phyloP scores from a whole-genome alignment of 1,140 invertebrate species.

The Venustaconcha ellipsiformis region DNA sequence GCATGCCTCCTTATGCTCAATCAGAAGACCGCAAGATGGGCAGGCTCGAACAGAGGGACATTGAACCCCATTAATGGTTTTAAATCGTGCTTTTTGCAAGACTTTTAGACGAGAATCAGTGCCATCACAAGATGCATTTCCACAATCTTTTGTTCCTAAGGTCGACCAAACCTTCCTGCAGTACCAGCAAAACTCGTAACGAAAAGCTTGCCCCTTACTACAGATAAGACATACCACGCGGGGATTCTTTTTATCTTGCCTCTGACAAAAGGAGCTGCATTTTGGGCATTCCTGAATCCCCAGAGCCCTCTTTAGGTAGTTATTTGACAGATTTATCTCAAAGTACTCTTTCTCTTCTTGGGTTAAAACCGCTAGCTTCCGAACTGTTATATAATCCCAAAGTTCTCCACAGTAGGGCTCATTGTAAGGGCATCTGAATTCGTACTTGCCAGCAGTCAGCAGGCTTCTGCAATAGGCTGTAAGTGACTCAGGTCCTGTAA shows the following conservation, averaged over 20 bases:
- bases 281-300: constrained; percentile 36
- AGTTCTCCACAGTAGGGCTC: constrained; percentile 12
- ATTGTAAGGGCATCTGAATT: constrained; percentile 24
- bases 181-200: constrained; percentile 37
- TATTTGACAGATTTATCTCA: constrained; percentile 27
- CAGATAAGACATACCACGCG: constrained; percentile 27
- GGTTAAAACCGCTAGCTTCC: constrained; percentile 21
- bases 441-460: constrained; percentile 12
- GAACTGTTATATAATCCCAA: constrained; percentile 27
- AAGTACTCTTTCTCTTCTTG: constrained; percentile 26
- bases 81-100: constrained; percentile 10
- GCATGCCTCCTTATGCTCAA: constrained; percentile 27
- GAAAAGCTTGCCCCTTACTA: constrained; percentile 1
- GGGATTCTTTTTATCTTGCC: constrained; percentile 5
- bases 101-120: constrained; percentile 27
- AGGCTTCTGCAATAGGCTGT: constrained; percentile 28
- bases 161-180: constrained; percentile 24
- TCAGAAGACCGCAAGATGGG: constrained; percentile 28
- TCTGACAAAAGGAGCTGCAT: constrained; percentile 22
- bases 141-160: constrained; percentile 11
- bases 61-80: constrained; percentile 15
- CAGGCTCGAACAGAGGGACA: constrained; percentile 29
- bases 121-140: constrained; percentile 19
- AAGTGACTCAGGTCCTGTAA: constrained; percentile 32
- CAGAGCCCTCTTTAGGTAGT: constrained; percentile 20